Percentiles rank a stretch among this genome's conserved stretches.
Evolutionary conservation across 2,888 invertebrate genomes (phyloP).

Genomic region (Lamellibrachia satsuma): DNA sequence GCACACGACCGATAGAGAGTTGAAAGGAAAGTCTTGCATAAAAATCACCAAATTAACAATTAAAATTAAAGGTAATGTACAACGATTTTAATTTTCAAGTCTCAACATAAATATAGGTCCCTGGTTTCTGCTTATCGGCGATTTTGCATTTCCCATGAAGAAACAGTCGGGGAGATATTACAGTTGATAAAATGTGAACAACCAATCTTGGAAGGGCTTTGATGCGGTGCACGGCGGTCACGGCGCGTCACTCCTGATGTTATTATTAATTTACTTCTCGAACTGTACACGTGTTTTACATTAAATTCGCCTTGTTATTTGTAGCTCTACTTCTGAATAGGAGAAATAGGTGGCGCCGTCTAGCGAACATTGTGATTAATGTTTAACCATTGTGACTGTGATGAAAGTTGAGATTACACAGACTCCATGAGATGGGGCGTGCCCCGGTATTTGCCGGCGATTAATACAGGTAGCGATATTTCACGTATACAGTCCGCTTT

Average conservation of each 20-base stretch:
- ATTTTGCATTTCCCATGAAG: not conserved
- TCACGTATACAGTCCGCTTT: too few relatives aligned
- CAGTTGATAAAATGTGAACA: not conserved
- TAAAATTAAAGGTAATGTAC: not conserved
- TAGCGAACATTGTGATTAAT: too few relatives aligned
- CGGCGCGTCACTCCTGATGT: not conserved
- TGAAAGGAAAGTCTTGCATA: not conserved
- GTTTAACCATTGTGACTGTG: too few relatives aligned
- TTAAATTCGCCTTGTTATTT: too few relatives aligned
- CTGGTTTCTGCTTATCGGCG: not conserved
- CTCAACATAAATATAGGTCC: not conserved
- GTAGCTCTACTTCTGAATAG: too few relatives aligned
- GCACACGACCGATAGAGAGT: not conserved
- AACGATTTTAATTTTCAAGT: not conserved
- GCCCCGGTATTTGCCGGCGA: too few relatives aligned
- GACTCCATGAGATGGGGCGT: too few relatives aligned
- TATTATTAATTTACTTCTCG: too few relatives aligned
- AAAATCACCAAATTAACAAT: not conserved
- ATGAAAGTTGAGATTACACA: too few relatives aligned
- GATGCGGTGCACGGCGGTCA: not conserved
- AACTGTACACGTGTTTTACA: too few relatives aligned
- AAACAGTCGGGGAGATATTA: not conserved
- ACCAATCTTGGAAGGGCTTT: not conserved
- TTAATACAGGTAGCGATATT: too few relatives aligned
- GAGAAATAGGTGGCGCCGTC: too few relatives aligned